Conservation (phyloP, 2,113 vertebrate genomes). For the Scomber japonicus region DNA sequence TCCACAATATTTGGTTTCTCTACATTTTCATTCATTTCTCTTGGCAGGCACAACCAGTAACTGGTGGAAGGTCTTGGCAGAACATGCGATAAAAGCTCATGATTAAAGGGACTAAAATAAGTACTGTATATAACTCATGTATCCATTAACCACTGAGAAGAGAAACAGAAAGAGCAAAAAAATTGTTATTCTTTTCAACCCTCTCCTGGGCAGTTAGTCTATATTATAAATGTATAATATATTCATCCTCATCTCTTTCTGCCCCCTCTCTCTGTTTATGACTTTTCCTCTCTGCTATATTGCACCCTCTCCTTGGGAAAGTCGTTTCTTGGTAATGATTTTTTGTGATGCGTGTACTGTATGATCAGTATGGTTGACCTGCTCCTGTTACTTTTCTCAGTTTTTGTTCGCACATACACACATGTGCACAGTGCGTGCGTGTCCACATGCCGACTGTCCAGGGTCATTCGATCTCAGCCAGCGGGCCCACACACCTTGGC, state of each 20-base stretch:
- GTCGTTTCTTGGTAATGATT: conserved; percentile 47
- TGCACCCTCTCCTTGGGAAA: conserved; percentile 16
- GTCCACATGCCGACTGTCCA: conserved; percentile 54
- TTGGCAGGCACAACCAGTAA: conserved; percentile 77
- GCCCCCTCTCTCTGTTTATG: conserved; percentile 44
- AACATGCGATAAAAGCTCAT: conserved; percentile 80
- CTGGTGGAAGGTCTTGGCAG: conserved; percentile 84
- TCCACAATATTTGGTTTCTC: conserved; percentile 83
- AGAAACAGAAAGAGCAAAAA: conserved; percentile 73
- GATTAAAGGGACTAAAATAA: conserved; percentile 87
- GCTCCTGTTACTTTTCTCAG: conserved; percentile 31
- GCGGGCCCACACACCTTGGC: conserved; percentile 84
- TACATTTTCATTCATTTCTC: conserved; percentile 84
- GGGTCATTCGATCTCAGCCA: conserved; percentile 68
- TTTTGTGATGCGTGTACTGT: conserved; percentile 56
- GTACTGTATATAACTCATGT: conserved; percentile 84
- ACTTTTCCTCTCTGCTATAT: conserved; percentile 20
- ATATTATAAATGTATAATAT: conserved; percentile 66
- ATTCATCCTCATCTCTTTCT: conserved; percentile 47
- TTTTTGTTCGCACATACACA: conserved; percentile 35
- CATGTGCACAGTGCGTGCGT: conserved; percentile 16
- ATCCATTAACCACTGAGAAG: conserved; percentile 83
- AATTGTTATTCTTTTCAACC: conserved; percentile 71
- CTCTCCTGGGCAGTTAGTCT: conserved; percentile 58
- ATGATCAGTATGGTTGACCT: conserved; percentile 48